A percentile compares a stretch with the other conserved stretches of the same genome.
phyloP scores from a whole-genome alignment of 2,888 invertebrate species.

The Platynereis dumerilii region DNA sequence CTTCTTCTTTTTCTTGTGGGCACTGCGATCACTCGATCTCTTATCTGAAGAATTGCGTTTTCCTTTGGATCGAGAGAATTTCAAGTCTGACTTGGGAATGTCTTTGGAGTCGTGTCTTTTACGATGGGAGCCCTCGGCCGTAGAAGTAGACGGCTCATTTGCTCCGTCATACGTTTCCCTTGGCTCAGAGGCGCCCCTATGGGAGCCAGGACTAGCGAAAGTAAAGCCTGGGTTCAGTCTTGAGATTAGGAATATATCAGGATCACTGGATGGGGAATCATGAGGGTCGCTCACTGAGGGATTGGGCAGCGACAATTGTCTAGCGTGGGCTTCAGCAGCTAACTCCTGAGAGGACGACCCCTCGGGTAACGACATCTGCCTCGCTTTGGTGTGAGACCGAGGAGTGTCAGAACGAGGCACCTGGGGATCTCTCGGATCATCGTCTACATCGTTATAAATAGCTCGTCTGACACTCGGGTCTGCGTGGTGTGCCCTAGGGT shows the following conservation, averaged over 20 bases:
- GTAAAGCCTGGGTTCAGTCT: conserved; percentile 7
- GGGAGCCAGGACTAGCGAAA: conserved; percentile 2
- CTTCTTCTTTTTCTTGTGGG: neutral
- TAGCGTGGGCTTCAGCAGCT: too few relatives aligned
- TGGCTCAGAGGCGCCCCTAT: neutral
- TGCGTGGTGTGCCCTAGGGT: neutral
- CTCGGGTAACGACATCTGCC: conserved; percentile 26
- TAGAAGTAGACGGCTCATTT: neutral
- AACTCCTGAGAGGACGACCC: neutral
- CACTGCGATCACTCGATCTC: neutral
- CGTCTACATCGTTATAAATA: neutral
- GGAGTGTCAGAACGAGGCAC: conserved; percentile 3
- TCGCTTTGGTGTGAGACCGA: neutral
- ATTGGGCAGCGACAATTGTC: too few relatives aligned
- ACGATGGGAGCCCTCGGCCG: neutral
- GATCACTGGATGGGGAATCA: conserved; percentile 6
- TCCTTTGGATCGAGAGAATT: neutral
- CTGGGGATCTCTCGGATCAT: conserved; percentile 28
- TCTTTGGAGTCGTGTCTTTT: neutral
- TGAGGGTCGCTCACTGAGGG: too few relatives aligned
- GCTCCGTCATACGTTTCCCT: neutral
- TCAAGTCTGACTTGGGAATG: too few relatives aligned
- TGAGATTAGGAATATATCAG: conserved; percentile 9
- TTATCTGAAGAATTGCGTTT: neutral
- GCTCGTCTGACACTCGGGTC: neutral